Conservation (phyloP, 2,888 invertebrate species). For the Volucella zonaria region DNA sequence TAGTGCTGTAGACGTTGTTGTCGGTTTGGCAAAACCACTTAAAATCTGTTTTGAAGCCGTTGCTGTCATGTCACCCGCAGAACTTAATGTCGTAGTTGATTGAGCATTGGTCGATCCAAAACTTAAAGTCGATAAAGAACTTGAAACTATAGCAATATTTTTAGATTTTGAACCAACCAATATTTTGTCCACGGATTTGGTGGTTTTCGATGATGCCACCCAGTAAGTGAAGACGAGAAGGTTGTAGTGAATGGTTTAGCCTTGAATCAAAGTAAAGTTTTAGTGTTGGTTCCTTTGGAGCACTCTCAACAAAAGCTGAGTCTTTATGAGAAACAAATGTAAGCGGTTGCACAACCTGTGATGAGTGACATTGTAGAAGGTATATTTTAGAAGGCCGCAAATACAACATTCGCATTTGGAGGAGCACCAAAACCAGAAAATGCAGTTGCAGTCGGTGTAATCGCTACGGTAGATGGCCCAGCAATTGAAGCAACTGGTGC, state of each 20-base stretch:
- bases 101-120: slow-evolving; percentile 21
- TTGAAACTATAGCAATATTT: background rate
- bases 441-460: slow-evolving; percentile 23
- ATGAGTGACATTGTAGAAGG: slow-evolving; percentile 35
- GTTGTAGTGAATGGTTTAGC: slow-evolving; percentile 39
- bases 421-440: slow-evolving; percentile 49
- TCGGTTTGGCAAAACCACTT: slow-evolving; percentile 40
- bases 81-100: slow-evolving; percentile 17
- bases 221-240: slow-evolving; percentile 48
- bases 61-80: slow-evolving; percentile 27
- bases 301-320: background rate
- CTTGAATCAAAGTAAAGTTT: slow-evolving; percentile 11
- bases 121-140: slow-evolving; percentile 14
- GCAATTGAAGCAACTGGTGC: slow-evolving; percentile 55
- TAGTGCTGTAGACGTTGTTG: background rate
- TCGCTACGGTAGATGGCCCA: background rate
- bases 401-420: slow-evolving; percentile 30
- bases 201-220: slow-evolving; percentile 50
- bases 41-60: slow-evolving; percentile 48
- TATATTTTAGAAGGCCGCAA: slow-evolving; percentile 39
- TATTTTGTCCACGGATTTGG: slow-evolving; percentile 30
- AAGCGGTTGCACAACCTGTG: slow-evolving; percentile 48
- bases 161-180: slow-evolving; percentile 11
- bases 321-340: slow-evolving; percentile 41
- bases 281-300: slow-evolving; percentile 35